Conservation (phyloP, 1,140 invertebrate genomes). For the Frieseomelitta varia region DNA sequence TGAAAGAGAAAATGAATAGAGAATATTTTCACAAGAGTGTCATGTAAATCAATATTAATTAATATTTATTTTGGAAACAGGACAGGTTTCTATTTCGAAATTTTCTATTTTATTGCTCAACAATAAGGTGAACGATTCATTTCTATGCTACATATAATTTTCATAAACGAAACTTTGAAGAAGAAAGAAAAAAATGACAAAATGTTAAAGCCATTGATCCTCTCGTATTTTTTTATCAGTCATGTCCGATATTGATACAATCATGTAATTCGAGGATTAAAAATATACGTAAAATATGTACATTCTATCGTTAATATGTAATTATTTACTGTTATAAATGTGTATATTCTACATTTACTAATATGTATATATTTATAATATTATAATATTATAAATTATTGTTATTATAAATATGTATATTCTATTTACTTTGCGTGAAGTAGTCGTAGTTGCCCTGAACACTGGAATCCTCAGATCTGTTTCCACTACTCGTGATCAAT, state of each 20-base stretch:
- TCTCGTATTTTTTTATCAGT: not conserved
- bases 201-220: not conserved
- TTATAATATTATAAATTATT: not conserved
- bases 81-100: not conserved
- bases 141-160: not conserved
- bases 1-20: not conserved
- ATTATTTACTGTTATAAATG: not conserved
- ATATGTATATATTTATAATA: not conserved
- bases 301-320: no score
- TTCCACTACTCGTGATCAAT: constrained; percentile 82
- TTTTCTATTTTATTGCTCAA: constrained; percentile 4
- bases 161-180: not conserved
- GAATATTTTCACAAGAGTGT: not conserved
- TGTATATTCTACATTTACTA: no score
- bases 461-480: constrained; percentile 79
- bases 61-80: not conserved
- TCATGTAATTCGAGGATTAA: not conserved
- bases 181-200: not conserved
- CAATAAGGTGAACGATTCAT: not conserved
- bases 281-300: not conserved
- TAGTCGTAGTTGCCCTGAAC: constrained; percentile 84
- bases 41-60: not conserved
- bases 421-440: constrained; percentile 83
- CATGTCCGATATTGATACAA: not conserved
- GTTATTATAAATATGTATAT: not conserved